Evolutionary conservation across 2,113 vertebrate species (phyloP).

Genomic region (Callocephalon fimbriatum): DNA sequence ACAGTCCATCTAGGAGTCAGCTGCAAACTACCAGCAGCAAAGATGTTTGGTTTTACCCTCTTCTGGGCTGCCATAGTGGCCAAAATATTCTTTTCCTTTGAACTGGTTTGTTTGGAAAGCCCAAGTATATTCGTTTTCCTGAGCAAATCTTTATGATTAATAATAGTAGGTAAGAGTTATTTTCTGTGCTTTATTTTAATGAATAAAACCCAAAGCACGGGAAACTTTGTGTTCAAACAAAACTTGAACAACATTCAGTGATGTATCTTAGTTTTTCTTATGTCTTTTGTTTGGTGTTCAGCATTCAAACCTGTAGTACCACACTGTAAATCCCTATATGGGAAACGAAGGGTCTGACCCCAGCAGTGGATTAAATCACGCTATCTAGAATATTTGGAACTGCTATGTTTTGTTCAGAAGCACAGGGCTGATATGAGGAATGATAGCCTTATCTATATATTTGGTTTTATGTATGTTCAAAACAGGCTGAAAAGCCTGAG

Average conservation of each 20-base stretch:
- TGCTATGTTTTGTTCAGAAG: neutral
- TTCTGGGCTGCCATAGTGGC: slow-evolving; percentile 44
- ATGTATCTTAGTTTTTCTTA: slow-evolving; percentile 27
- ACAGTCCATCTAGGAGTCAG: neutral
- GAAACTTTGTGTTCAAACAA: slow-evolving; percentile 42
- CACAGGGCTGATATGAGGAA: neutral
- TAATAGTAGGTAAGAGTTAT: slow-evolving; percentile 44
- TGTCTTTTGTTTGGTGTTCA: slow-evolving; percentile 15
- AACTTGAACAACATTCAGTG: slow-evolving; percentile 7
- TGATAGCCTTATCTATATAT: neutral
- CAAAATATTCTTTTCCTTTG: slow-evolving; percentile 45
- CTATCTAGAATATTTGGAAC: neutral
- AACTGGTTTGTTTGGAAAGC: slow-evolving; percentile 56
- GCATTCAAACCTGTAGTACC: neutral
- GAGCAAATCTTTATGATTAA: slow-evolving; percentile 51
- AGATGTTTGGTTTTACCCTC: slow-evolving; percentile 52
- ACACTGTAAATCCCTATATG: neutral
- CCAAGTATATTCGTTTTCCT: slow-evolving; percentile 52
- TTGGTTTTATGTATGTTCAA: slow-evolving; percentile 42
- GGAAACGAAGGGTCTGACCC: neutral
- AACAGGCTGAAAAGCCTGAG: neutral
- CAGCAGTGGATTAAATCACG: neutral
- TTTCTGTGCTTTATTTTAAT: slow-evolving; percentile 61
- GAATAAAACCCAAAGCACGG: slow-evolving; percentile 3
- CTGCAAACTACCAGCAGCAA: slow-evolving; percentile 21